phyloP scores from a whole-genome alignment of 2,888 invertebrate species.

The Diplazon laetatorius region DNA sequence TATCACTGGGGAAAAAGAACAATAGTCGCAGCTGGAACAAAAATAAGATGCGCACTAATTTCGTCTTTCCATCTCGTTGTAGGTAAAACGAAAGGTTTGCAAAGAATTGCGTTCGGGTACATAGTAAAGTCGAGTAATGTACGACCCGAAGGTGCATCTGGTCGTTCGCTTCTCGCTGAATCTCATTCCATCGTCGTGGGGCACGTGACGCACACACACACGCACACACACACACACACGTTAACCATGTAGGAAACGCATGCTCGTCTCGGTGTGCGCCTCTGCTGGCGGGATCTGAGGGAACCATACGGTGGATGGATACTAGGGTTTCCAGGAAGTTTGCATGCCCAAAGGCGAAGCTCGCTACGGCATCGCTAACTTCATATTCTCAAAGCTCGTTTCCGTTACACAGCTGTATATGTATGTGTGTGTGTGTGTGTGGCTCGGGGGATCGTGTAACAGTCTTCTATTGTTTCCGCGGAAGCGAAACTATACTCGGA shows the following conservation, averaged over 20 bases:
- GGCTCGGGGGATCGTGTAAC: not conserved
- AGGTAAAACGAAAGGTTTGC: not conserved
- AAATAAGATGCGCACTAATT: too few relatives aligned
- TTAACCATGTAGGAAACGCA: not conserved
- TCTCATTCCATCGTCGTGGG: not conserved
- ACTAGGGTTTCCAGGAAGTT: constrained; percentile 30
- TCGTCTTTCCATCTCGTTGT: too few relatives aligned
- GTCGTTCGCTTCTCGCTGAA: constrained; percentile 4
- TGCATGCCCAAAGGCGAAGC: constrained; percentile 29
- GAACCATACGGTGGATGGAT: not conserved
- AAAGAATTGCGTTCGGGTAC: too few relatives aligned
- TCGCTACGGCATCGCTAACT: constrained; percentile 12
- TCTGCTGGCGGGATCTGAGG: not conserved
- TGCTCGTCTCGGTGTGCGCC: not conserved
- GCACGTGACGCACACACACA: too few relatives aligned
- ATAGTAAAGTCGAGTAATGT: not conserved
- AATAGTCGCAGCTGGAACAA: too few relatives aligned
- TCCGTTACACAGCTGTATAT: constrained; percentile 14
- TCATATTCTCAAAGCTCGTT: constrained; percentile 25
- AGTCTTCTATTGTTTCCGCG: constrained; percentile 34
- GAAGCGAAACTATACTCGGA: constrained; percentile 22
- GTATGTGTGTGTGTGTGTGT: too few relatives aligned
- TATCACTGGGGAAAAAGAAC: too few relatives aligned
- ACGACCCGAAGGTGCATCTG: not conserved
- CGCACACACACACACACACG: too few relatives aligned